Evolutionary conservation across 2,113 vertebrate species (phyloP).

Genomic region (Lagenorhynchus albirostris): DNA sequence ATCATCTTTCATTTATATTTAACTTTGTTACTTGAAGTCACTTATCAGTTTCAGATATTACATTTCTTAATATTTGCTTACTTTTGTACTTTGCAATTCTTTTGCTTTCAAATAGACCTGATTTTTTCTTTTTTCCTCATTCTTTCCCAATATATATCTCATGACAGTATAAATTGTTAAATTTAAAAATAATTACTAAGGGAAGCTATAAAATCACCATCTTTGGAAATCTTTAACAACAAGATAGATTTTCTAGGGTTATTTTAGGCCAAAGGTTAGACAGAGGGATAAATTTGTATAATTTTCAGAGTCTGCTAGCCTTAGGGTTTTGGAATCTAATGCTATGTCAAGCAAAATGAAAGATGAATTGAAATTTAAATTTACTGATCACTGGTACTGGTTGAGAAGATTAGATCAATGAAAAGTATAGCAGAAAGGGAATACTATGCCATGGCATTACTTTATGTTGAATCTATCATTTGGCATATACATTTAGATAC

Average conservation of each 20-base stretch:
- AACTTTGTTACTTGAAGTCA: background rate
- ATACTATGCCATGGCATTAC: background rate
- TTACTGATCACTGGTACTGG: background rate
- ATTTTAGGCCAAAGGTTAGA: background rate
- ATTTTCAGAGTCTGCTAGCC: background rate
- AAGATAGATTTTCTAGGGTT: background rate
- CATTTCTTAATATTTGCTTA: background rate
- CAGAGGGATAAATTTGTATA: background rate
- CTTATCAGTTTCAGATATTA: background rate
- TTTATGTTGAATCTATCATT: background rate
- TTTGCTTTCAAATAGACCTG: background rate
- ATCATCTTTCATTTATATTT: background rate
- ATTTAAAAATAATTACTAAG: background rate
- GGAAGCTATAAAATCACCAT: background rate
- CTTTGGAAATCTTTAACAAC: background rate
- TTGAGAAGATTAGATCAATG: background rate
- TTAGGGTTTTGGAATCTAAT: background rate
- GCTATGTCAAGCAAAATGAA: background rate
- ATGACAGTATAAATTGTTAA: background rate
- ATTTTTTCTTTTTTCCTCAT: background rate
- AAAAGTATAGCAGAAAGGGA: background rate
- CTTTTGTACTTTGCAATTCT: background rate
- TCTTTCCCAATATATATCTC: background rate
- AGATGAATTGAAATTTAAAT: background rate
- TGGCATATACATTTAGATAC: background rate